phyloP scores from a whole-genome alignment of 2,888 invertebrate species.

The Andrena trimmerana region DNA sequence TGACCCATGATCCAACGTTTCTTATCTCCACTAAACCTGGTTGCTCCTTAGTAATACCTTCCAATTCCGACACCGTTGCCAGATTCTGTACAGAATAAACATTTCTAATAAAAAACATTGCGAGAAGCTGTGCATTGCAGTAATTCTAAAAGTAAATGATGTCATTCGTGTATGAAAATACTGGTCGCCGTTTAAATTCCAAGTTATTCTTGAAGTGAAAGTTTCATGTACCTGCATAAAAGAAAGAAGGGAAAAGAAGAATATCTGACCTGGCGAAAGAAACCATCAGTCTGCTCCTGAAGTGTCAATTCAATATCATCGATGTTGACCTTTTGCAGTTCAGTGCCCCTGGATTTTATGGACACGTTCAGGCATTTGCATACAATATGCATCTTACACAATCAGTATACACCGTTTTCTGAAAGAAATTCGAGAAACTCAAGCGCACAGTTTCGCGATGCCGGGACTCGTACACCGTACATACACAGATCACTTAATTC shows the following conservation, averaged over 20 bases:
- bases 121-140: no score
- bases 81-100: slow-evolving; percentile 85
- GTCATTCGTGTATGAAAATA: not conserved
- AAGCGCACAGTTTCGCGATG: slow-evolving; percentile 34
- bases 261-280: slow-evolving; percentile 89
- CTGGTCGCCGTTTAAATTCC: no score
- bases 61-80: slow-evolving; percentile 86
- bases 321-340: slow-evolving; percentile 87
- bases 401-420: slow-evolving; percentile 27
- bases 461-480: slow-evolving; percentile 44
- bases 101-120: slow-evolving; percentile 47
- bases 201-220: no score
- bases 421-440: slow-evolving; percentile 42
- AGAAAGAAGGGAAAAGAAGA: not conserved
- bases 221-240: no score
- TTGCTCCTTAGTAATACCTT: slow-evolving; percentile 87
- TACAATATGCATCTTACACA: slow-evolving; percentile 85
- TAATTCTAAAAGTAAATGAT: not conserved
- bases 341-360: slow-evolving; percentile 87
- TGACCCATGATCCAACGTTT: slow-evolving; percentile 87
- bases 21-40: slow-evolving; percentile 87
- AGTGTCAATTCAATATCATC: slow-evolving; percentile 87
- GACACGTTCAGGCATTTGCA: slow-evolving; percentile 93
- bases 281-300: slow-evolving; percentile 88
- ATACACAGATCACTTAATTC: not conserved